Base-by-base conservation (phyloP, 2,113 vertebrate species). In the Onychostoma macrolepis region DNA sequence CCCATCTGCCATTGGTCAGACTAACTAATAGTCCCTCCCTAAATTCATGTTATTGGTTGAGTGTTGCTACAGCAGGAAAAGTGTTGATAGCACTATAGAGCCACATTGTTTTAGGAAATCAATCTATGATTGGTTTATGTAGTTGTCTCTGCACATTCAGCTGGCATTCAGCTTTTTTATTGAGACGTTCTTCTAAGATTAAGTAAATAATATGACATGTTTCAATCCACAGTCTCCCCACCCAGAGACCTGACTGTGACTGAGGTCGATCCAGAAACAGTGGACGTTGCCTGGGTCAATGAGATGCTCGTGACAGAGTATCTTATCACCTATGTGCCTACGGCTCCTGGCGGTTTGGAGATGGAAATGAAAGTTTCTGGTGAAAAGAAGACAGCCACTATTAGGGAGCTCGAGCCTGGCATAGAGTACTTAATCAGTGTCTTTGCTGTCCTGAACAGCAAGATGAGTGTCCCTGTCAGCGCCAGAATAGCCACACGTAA, bases 361-460 rank as follows among this genome's bases (percentile, higher is more conserved):
- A 92, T 99, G 91, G 95, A 99, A 85, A 95, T 98, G 90, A 93
- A 93, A 0, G 98, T 99, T 1, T 94, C 97, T 11, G 98, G 98
- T 30, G 95, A 99, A 91, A 94, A 96, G 90, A 96, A 96, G 1
- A 93, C 93, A 3, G 92, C 98, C 90, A 98, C 96, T 17, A 94
- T 99, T 85, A 92, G 45, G 1, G 98, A 99, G 88, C 93, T 99
- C 41, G 98, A 99, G 90, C 98, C 98, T 0, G 97, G 98, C 0
- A 95, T 99, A 5, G 98, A 99, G 90, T 99, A 99, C 72, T 95
- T 99, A 2, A 97, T 99, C 91, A 98, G 95, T 0, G 98, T 99
- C 41, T 99, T 97, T 28, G 98, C 98, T 81, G 91, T 99, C 89
- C 95, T 99, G 4, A 98, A 94, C 91, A 98, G 99, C 93, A 97